Evolutionary conservation across 2,797 vertebrate species (phyloP), one percentile per base, ranked within the genome.

Genomic region (Rhinichthys osculus): DNA sequence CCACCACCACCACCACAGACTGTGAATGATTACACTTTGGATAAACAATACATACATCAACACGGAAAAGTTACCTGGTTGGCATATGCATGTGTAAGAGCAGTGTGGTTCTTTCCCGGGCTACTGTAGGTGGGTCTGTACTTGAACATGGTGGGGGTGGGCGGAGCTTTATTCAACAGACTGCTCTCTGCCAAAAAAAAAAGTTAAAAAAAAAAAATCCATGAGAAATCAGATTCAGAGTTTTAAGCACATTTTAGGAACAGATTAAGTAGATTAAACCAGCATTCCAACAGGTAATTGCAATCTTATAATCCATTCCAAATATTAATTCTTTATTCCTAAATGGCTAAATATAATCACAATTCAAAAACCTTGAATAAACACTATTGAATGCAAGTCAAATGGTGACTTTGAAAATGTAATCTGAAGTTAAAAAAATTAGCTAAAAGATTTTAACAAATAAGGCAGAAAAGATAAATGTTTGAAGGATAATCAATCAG

Each of bases 131-230:
- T 95, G 0, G 98, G 98, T 86, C 97, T 95, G 92, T 97, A 99
- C 91, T 97, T 98, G 94, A 98, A 99, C 98, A 99, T 99, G 83
- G 97, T 98, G 73, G 98, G 98, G 0, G 97, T 99, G 1, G 97
- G 97, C 14, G 98, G 98, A 90, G 97, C 96, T 92, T 99, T 97
- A 91, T 94, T 95, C 82, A 99, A 91, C 83, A 98, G 93, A 91
- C 95, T 94, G 94, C 96, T 96, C 91, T 98, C 98, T 96, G 92
- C 47, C 47, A 95, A 92, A 13, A 0, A 6, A 47, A 47, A 47
- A 50, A 44, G 11, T 4, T 4, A 10, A 7, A 44, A 11, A 85
- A 83, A 78, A 78, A 40, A 86, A 23, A 13, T 30, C n/a, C 66
- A n/a, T 23, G 59, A 62, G 52, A 86, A 35, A 54, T 50, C 9